Evolutionary conservation across 2,797 vertebrate genomes (phyloP).

Genomic region (Enteromius treurensis): DNA sequence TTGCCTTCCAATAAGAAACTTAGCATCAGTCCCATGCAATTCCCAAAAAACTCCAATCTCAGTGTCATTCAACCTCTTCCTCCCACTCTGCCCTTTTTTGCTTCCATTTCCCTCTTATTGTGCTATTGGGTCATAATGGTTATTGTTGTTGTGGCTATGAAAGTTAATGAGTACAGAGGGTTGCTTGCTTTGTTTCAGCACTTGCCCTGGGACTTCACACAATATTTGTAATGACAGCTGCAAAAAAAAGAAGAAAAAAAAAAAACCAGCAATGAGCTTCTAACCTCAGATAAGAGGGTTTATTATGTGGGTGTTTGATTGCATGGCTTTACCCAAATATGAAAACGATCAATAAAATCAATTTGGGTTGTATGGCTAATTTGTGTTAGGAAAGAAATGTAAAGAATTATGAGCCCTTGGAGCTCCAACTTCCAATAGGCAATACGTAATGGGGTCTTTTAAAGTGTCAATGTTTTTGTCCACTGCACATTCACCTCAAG

Average conservation of each 20-base stretch:
- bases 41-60: constrained; percentile 5
- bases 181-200: constrained; percentile 22
- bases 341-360: background rate
- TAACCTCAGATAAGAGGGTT: background rate
- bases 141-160: constrained; percentile 29
- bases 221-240: constrained; percentile 34
- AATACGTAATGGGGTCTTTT: background rate
- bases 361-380: background rate
- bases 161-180: constrained; percentile 37
- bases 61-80: background rate
- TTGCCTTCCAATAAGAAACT: background rate
- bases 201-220: constrained; percentile 26
- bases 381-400: background rate
- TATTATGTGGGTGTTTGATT: background rate
- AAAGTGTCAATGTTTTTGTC: constrained; percentile 4
- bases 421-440: background rate
- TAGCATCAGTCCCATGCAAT: background rate
- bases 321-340: background rate
- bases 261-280: background rate
- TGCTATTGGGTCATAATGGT: constrained; percentile 8
- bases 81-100: constrained; percentile 1
- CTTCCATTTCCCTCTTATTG: background rate
- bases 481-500: background rate
- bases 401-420: background rate
- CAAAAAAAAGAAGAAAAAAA: background rate